phyloP scores from a whole-genome alignment of 2,797 vertebrate species.

The Steatocranus sp. region DNA sequence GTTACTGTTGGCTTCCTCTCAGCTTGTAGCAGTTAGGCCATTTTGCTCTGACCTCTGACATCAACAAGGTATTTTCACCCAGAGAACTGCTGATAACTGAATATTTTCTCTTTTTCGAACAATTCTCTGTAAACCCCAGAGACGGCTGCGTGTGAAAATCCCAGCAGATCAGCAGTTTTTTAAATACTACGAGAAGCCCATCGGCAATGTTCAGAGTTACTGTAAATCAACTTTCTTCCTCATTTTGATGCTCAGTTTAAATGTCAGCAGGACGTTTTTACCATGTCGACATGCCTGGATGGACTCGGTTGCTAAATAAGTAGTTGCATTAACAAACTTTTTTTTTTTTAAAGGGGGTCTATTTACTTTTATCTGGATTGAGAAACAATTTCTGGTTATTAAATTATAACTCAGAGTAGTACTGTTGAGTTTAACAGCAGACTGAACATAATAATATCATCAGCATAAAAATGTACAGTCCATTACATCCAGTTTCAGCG shows the following conservation, averaged over 20 bases:
- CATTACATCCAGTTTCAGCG: neutral
- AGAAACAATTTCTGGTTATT: neutral
- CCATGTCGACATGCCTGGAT: neutral
- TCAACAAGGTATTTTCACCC: too few relatives aligned
- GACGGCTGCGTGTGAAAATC: neutral
- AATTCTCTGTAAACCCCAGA: neutral
- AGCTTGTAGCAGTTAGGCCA: neutral
- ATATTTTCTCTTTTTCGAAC: neutral
- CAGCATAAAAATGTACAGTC: neutral
- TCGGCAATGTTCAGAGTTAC: neutral
- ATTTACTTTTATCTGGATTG: neutral
- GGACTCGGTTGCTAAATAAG: neutral
- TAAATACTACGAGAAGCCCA: neutral
- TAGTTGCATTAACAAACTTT: neutral
- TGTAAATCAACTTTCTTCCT: neutral
- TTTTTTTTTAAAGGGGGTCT: fast-evolving
- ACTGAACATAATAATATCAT: neutral
- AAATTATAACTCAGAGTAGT: neutral
- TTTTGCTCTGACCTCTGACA: neutral
- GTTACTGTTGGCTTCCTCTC: neutral
- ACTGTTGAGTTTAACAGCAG: neutral
- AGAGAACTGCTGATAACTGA: neutral
- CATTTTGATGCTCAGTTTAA: neutral
- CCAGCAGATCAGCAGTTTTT: neutral
- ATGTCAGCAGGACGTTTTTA: neutral